These are phyloP conservation scores for Acanthacorydalis orientalis DNA, from an alignment of 2,888 invertebrate species.

Conservation along the genomic window DNA sequence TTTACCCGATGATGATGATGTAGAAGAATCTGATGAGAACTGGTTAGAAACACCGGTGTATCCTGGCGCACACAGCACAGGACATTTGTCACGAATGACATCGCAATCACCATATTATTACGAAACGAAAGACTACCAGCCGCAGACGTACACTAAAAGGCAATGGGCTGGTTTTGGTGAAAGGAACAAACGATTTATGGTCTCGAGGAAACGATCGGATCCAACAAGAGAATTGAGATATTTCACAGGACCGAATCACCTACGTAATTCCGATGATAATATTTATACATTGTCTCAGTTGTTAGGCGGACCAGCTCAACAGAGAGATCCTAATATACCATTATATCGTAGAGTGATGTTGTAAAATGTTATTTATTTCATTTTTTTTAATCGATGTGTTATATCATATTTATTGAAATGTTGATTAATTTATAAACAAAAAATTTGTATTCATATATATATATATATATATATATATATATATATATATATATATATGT, in stretches of 20 bases:
- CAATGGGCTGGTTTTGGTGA: constrained; percentile 15
- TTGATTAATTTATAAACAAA: neutral
- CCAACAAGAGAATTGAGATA: constrained; percentile 24
- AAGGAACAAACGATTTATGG: constrained; percentile 40
- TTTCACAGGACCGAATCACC: constrained; percentile 24
- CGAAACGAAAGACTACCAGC: constrained; percentile 14
- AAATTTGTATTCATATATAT: neutral
- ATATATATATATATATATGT: neutral
- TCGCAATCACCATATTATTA: constrained; percentile 15
- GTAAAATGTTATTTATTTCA: constrained; percentile 21
- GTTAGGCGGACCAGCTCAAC: constrained; percentile 26
- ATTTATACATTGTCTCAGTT: constrained; percentile 41
- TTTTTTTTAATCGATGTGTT: constrained; percentile 5
- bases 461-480: neutral
- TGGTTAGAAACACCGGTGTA: constrained; percentile 42
- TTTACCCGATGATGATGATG: constrained; percentile 30
- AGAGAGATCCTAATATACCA: constrained; percentile 36
- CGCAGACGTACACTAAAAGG: constrained; percentile 15
- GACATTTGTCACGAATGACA: constrained; percentile 17
- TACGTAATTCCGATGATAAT: constrained; percentile 13
- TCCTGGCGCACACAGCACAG: constrained; percentile 28
- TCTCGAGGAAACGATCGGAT: constrained; percentile 33
- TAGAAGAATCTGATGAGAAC: constrained; percentile 33
- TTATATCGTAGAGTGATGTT: constrained; percentile 43
- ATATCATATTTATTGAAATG: neutral